Evolutionary conservation across 2,113 vertebrate species (phyloP).

Genomic region (Puntigrus tetrazona): DNA sequence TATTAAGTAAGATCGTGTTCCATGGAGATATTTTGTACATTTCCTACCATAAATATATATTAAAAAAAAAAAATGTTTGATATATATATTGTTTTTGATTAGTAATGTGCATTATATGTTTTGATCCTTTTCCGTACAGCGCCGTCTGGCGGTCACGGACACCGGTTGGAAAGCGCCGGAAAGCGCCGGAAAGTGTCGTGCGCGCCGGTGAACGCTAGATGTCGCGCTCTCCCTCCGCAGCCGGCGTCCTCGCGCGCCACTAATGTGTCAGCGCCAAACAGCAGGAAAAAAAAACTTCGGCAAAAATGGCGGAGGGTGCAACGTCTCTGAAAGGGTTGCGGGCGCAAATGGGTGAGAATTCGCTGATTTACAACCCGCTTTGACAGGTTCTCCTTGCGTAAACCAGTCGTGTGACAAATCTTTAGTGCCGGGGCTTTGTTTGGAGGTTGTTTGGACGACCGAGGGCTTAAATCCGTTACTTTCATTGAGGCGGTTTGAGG

Average conservation of each 20-base stretch:
- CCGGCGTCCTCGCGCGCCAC: constrained; percentile 66
- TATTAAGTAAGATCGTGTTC: too few relatives aligned
- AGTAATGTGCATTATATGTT: too few relatives aligned
- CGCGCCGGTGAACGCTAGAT: constrained; percentile 42
- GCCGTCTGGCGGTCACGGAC: background rate
- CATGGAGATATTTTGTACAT: too few relatives aligned
- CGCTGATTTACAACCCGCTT: background rate
- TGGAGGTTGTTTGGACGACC: background rate
- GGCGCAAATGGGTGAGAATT: constrained; percentile 77
- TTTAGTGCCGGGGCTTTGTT: background rate
- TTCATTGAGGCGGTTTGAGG: constrained; percentile 17
- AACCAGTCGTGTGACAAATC: background rate
- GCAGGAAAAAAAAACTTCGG: constrained; percentile 67
- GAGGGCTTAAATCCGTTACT: background rate
- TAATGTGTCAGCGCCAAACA: constrained; percentile 58
- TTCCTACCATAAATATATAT: too few relatives aligned
- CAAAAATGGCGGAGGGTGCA: constrained; percentile 81
- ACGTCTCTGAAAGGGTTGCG: constrained; percentile 79
- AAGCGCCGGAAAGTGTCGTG: too few relatives aligned
- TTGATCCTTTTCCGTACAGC: too few relatives aligned
- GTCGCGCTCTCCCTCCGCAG: constrained; percentile 36
- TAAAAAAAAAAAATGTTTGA: too few relatives aligned
- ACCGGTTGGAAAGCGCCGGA: background rate
- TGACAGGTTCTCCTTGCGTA: background rate
- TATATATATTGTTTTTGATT: too few relatives aligned